Base-by-base conservation (phyloP, 1,140 invertebrate genomes). In the Bilobella aurantiaca region DNA sequence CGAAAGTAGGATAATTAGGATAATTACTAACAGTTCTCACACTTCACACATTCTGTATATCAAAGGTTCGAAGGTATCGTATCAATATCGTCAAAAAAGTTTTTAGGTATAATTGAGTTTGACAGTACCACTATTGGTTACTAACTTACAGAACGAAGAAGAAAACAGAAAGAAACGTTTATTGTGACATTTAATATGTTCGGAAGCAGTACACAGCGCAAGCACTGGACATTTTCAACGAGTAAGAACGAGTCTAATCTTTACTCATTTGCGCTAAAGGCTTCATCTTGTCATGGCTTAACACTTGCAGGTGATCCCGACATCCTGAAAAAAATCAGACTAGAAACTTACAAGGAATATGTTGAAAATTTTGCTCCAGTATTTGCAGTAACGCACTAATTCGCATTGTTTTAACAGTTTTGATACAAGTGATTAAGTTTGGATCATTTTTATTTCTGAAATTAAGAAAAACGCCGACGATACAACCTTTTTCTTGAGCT, bases 401-500 rank as follows among this genome's bases (percentile, higher is more conserved):
- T 16, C 5, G 3, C 25, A 25, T 31, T 3, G 8, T 27, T 14
- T 12, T 34, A 23, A 8, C 25, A 23, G 18, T 53, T 8, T 53
- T 12, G 49, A 53, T 12, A 25, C 28, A 28, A 21, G 3, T 57
- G 53, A 29, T 21, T 57, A 3, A 42, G 1, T 14, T 56, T 34
- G 30, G 12, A 64, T 25, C 57, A 16, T 3, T 12, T 14, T n/a
- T 62, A 49, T 1, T 27, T 21, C 71, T 31, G 27, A 53, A 62
- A 21, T 63, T 75, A 67, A 84, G 83, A 76, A 81, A 58, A 76
- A 82, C 66, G 73, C 83, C 72, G 74, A 76, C 58, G 76, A 53
- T 23, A 53, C 78, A 23, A 77, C 82, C 30, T 78, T 81, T 72
- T 92, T 92, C 76, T 78, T 97, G 12, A 87, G 85, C 8, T 81